A percentile compares a stretch with the other conserved stretches of the same genome.
phyloP scores from a whole-genome alignment of 2,113 vertebrate species.

The Arvicanthis niloticus region DNA sequence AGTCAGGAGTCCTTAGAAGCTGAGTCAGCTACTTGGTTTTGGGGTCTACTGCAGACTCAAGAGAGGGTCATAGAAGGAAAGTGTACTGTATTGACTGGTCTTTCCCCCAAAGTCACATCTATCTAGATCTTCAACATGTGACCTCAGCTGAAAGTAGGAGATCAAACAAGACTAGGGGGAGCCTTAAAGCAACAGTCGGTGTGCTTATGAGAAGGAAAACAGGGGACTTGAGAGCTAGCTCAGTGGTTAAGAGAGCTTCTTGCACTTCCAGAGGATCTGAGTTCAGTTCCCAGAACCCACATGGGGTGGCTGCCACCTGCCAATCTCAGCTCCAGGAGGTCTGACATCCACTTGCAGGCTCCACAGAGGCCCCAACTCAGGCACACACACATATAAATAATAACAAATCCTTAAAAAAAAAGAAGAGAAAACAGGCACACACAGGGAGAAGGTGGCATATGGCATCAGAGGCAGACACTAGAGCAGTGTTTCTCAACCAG shows the following conservation, averaged over 20 bases:
- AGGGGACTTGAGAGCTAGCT: too few relatives aligned
- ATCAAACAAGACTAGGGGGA: background rate
- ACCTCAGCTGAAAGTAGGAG: slow-evolving; percentile 35
- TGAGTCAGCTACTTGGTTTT: background rate
- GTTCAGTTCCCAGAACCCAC: background rate
- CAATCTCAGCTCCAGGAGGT: background rate
- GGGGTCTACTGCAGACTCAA: background rate
- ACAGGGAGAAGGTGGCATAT: background rate
- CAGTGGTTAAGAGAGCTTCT: background rate
- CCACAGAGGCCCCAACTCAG: background rate
- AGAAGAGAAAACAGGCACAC: background rate
- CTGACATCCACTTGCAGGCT: background rate
- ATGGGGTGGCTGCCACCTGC: background rate
- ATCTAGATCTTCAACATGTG: background rate
- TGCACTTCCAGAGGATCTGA: background rate
- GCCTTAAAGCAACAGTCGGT: background rate
- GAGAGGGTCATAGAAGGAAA: background rate
- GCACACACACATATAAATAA: background rate
- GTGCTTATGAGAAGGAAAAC: background rate
- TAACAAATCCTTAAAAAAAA: background rate
- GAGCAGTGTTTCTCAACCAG: background rate
- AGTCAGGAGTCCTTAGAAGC: background rate
- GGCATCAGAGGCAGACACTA: background rate
- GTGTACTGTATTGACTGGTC: background rate
- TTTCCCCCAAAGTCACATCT: background rate